Conservation (phyloP, 2,797 vertebrate species). For the Acropternis orthonyx region DNA sequence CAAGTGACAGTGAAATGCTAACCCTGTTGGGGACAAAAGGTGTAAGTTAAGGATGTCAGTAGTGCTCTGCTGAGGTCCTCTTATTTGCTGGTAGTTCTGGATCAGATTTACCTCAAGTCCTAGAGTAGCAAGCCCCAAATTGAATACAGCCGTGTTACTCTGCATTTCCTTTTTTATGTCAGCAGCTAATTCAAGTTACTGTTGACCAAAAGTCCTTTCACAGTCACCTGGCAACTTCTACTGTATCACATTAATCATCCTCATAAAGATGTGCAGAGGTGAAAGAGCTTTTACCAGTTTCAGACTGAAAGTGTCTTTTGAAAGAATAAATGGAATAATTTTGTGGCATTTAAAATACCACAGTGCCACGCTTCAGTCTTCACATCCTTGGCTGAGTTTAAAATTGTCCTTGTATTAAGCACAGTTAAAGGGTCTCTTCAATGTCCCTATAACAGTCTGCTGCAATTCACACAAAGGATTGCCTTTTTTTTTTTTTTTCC, state of each 20-base stretch:
- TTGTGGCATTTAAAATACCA: slow-evolving; percentile 1
- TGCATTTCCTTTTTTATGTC: neutral
- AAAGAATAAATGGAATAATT: slow-evolving; percentile 1
- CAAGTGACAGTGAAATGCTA: neutral
- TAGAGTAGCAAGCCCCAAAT: neutral
- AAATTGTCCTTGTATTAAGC: slow-evolving; percentile 34
- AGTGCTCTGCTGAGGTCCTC: neutral
- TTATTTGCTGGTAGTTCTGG: neutral
- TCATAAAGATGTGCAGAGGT: slow-evolving; percentile 9
- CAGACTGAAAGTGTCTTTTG: neutral
- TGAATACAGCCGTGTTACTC: neutral
- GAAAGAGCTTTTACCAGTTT: neutral
- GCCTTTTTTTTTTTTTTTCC: neutral
- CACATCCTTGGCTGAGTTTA: neutral
- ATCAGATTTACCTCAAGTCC: slow-evolving; percentile 14
- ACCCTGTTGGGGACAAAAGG: slow-evolving; percentile 14
- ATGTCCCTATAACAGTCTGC: neutral
- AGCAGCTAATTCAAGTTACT: slow-evolving; percentile 25
- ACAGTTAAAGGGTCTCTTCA: neutral
- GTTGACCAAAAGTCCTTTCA: slow-evolving; percentile 40
- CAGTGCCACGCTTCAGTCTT: neutral
- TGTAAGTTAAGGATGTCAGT: neutral
- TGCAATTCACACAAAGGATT: neutral
- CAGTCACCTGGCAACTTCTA: slow-evolving; percentile 31
- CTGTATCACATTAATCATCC: slow-evolving; percentile 25